A percentile compares a stretch with the other conserved stretches of the same genome.
Evolutionary conservation across 2,113 vertebrate genomes (phyloP).

Genomic region (Thoracochromis brauschi): DNA sequence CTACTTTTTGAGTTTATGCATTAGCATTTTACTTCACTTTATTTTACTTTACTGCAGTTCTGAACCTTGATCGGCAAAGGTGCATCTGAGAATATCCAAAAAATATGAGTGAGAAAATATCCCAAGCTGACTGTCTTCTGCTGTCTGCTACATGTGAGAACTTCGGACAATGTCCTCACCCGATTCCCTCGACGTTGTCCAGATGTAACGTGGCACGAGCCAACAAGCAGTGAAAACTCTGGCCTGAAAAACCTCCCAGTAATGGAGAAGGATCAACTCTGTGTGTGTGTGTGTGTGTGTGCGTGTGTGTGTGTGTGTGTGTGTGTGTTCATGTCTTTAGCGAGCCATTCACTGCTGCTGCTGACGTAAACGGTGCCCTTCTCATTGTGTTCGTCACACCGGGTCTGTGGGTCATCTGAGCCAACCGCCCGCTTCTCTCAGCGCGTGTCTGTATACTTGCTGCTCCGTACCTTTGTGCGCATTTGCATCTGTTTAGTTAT

Average conservation of each 20-base stretch:
- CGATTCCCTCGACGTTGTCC: neutral
- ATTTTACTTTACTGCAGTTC: neutral
- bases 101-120: neutral
- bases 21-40: neutral
- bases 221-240: neutral
- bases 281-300: neutral
- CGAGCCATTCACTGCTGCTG: neutral
- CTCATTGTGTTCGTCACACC: conserved; percentile 21
- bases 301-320: neutral
- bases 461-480: neutral
- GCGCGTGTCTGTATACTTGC: neutral
- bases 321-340: neutral
- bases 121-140: neutral
- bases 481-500: neutral
- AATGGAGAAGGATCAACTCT: neutral
- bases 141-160: neutral
- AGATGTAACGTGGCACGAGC: neutral
- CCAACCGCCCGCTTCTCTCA: neutral
- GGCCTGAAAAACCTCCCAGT: neutral
- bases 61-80: neutral
- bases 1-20: neutral
- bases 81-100: neutral
- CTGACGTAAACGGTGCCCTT: conserved; percentile 21
- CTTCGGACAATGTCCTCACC: accelerated
- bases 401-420: conserved; percentile 1